A percentile compares a stretch with the other conserved stretches of the same genome.
phyloP scores from a whole-genome alignment of 1,140 invertebrate species.

The Lasaia peninsularis region DNA sequence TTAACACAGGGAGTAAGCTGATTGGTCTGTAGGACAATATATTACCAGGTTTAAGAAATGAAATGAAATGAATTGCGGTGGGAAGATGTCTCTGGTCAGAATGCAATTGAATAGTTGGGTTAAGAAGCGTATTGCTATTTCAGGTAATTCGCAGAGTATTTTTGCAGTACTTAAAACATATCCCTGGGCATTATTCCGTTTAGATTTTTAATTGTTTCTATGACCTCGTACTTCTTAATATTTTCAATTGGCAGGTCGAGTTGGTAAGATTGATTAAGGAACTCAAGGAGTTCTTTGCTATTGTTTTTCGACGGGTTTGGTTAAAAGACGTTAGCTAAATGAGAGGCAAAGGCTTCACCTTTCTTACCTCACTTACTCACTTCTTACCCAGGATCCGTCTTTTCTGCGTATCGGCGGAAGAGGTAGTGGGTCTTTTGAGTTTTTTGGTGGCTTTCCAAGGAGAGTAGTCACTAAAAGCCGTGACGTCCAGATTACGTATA shows the following conservation, averaged over 20 bases:
- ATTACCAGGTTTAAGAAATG: not conserved
- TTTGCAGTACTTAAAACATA: not conserved
- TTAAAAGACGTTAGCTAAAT: conserved; percentile 21
- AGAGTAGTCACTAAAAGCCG: conserved; percentile 20
- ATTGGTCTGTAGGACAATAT: conserved; percentile 9
- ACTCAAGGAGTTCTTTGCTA: too few relatives aligned
- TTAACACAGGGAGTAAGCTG: not conserved
- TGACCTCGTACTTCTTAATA: not conserved
- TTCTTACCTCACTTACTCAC: conserved; percentile 24
- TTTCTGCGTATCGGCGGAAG: conserved; percentile 15
- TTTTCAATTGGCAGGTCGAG: not conserved
- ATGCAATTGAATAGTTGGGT: not conserved
- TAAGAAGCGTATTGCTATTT: not conserved
- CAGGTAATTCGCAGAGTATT: not conserved
- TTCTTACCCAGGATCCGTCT: conserved; percentile 19
- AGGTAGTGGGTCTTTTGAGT: conserved; percentile 19
- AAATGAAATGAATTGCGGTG: not conserved
- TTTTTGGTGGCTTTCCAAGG: conserved; percentile 29
- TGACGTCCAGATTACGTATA: conserved; percentile 20
- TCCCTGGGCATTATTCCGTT: not conserved
- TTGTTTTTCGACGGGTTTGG: not conserved
- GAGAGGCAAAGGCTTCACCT: conserved; percentile 23
- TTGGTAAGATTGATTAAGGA: not conserved
- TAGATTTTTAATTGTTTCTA: not conserved
- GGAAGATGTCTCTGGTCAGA: not conserved